Conservation (phyloP, 2,113 vertebrate species). For the Daphoenositta chrysoptera region DNA sequence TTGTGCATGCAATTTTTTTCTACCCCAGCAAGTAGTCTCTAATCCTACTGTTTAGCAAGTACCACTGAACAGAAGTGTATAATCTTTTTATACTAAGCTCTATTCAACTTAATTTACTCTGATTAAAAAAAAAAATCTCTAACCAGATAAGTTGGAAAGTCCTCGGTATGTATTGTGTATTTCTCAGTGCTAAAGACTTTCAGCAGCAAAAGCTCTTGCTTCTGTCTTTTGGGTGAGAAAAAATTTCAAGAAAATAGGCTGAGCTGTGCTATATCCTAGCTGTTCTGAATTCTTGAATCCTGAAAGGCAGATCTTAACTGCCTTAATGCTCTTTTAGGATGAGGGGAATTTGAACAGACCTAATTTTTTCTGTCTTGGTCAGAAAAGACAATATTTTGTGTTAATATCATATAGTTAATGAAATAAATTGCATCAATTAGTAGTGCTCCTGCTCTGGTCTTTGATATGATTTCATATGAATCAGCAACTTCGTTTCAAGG, state of each 20-base stretch:
- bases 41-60: not conserved
- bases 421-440: not conserved
- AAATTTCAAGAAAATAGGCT: not conserved
- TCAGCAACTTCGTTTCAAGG: not conserved
- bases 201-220: not conserved
- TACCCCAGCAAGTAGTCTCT: not conserved
- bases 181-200: not conserved
- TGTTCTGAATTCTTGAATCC: not conserved
- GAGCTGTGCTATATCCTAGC: not conserved
- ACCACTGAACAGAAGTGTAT: not conserved
- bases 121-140: not conserved
- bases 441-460: not conserved
- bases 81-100: not conserved
- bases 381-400: not conserved
- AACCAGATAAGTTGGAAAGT: not conserved
- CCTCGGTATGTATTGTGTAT: not conserved
- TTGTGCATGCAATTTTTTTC: not conserved
- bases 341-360: not conserved
- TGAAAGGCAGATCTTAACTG: not conserved
- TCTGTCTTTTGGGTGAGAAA: not conserved
- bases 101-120: not conserved
- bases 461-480: not conserved
- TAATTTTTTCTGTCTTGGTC: not conserved
- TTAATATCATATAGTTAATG: not conserved
- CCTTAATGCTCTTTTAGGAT: not conserved